Evolutionary conservation across 2,797 vertebrate genomes (phyloP).

Genomic region (Austrolebias charrua): DNA sequence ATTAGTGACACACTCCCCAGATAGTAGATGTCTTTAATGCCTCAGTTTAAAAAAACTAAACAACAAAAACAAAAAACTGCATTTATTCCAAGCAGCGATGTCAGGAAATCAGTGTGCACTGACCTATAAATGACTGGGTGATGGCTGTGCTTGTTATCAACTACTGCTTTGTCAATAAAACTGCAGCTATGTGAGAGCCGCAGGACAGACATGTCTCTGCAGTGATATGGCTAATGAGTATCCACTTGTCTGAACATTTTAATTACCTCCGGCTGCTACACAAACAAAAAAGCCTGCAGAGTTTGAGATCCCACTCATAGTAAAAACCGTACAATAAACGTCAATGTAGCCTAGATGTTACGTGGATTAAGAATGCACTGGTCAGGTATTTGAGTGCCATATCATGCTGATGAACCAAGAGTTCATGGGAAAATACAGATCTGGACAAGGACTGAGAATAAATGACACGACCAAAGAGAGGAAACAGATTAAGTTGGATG

Average conservation of each 20-base stretch:
- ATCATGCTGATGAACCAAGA: too few relatives aligned
- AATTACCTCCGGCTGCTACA: not conserved
- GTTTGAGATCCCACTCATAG: not conserved
- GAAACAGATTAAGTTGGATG: too few relatives aligned
- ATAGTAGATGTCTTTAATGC: not conserved
- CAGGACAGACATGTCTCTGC: not conserved
- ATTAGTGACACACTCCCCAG: not conserved
- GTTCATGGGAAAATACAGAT: too few relatives aligned
- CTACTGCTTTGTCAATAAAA: constrained; percentile 2
- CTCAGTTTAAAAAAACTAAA: too few relatives aligned
- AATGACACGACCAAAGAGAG: too few relatives aligned
- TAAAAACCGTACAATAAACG: not conserved
- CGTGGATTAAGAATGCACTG: too few relatives aligned
- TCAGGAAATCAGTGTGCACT: not conserved
- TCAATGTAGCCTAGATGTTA: not conserved
- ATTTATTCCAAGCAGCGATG: not conserved
- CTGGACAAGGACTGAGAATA: too few relatives aligned
- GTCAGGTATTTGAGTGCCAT: too few relatives aligned
- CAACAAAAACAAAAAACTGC: too few relatives aligned
- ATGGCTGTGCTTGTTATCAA: not conserved
- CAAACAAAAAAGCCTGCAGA: not conserved
- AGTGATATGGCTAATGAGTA: not conserved
- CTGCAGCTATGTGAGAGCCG: not conserved
- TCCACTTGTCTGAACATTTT: not conserved
- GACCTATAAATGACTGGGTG: not conserved